These are phyloP conservation scores for Polyommatus iphigenia DNA, from an alignment of 2,888 invertebrate genomes.

Conservation along the genomic window DNA sequence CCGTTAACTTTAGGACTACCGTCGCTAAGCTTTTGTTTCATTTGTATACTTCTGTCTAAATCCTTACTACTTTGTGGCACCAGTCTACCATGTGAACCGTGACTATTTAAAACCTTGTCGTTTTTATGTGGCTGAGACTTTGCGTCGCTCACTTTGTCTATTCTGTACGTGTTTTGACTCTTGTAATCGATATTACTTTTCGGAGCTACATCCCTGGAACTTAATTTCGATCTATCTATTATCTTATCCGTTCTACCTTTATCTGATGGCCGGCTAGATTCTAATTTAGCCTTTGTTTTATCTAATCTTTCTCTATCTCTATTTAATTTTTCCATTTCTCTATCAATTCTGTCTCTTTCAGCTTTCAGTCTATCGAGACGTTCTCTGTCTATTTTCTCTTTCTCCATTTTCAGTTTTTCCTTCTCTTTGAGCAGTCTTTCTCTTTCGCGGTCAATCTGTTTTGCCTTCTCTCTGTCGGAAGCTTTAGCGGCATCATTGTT, in stretches of 20 bases:
- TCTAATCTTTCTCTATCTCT: constrained; percentile 66
- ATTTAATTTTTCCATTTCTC: constrained; percentile 66
- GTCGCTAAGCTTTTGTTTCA: constrained; percentile 51
- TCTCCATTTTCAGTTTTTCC: constrained; percentile 52
- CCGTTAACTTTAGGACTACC: constrained; percentile 50
- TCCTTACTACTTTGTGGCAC: constrained; percentile 59
- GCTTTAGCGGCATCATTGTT: constrained; percentile 52
- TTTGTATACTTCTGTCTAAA: constrained; percentile 47
- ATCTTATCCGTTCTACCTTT: constrained; percentile 51
- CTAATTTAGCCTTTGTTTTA: constrained; percentile 63
- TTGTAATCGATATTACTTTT: constrained; percentile 73
- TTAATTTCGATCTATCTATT: constrained; percentile 57
- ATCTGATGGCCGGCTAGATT: constrained; percentile 52
- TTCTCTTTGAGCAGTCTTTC: constrained; percentile 40
- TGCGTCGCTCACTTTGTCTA: constrained; percentile 70
- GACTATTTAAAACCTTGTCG: constrained; percentile 58
- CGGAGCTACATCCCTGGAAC: constrained; percentile 45
- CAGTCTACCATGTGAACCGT: constrained; percentile 56
- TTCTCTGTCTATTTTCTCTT: constrained; percentile 58
- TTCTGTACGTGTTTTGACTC: constrained; percentile 73
- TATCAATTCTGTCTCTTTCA: constrained; percentile 68
- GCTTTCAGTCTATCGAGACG: constrained; percentile 66
- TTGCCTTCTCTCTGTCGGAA: constrained; percentile 54
- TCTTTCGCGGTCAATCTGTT: constrained; percentile 48
- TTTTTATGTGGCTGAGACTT: constrained; percentile 49